phyloP scores from a whole-genome alignment of 2,113 vertebrate genomes.

The Terrapene triunguis region DNA sequence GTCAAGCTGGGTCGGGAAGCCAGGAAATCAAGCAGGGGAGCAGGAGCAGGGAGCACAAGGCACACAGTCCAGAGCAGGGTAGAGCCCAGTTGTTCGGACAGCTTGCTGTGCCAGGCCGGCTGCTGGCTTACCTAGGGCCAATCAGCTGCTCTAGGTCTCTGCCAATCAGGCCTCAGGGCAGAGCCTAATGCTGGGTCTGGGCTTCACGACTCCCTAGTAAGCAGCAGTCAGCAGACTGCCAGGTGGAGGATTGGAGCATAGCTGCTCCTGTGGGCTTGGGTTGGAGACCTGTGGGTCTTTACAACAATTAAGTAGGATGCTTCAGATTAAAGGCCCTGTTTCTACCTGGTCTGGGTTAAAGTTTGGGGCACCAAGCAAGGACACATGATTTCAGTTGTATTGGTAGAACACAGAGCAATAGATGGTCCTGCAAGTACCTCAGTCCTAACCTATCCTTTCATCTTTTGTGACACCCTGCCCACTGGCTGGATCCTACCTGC shows the following conservation, averaged over 20 bases:
- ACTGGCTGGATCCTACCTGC: background rate
- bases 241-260: background rate
- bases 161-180: background rate
- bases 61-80: background rate
- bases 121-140: no score
- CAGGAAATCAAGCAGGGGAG: background rate
- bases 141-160: no score
- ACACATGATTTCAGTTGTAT: background rate
- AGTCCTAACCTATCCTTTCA: background rate
- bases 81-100: no score
- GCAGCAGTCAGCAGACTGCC: background rate
- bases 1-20: no score
- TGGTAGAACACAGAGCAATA: background rate
- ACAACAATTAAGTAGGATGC: background rate
- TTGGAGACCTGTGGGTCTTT: background rate
- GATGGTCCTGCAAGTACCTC: background rate
- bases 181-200: no score
- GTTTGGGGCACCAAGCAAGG: background rate
- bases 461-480: background rate
- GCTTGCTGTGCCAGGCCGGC: no score
- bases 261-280: background rate
- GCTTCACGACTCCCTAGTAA: background rate
- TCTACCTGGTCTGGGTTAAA: background rate
- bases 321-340: background rate
- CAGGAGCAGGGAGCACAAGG: background rate